Evolutionary conservation across 2,113 vertebrate genomes (phyloP).

Genomic region (Hipposideros armiger): DNA sequence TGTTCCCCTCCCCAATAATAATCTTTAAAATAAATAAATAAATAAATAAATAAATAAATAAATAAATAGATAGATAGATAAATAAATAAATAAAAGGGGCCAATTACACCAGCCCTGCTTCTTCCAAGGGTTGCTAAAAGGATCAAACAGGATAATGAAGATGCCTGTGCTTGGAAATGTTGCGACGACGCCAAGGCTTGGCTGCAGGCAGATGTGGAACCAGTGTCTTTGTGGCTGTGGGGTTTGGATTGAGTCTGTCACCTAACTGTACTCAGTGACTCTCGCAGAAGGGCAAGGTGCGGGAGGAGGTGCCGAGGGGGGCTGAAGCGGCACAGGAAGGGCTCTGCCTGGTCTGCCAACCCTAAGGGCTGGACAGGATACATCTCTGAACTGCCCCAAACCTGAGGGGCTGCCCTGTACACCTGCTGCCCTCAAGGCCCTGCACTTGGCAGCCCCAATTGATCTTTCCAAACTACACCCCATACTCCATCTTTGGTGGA

Average conservation of each 20-base stretch:
- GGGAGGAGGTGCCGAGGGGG: too few species aligned
- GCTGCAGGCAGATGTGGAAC: not conserved
- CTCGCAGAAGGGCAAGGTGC: not conserved
- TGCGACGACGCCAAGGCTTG: not conserved
- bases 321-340: not conserved
- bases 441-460: too few species aligned
- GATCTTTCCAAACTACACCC: not conserved
- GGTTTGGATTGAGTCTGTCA: not conserved
- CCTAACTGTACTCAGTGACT: too few species aligned
- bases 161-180: too few species aligned
- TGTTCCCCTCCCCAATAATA: too few species aligned
- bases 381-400: not conserved
- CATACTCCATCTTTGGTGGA: accelerated
- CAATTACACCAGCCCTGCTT: not conserved
- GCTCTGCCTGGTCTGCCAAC: not conserved
- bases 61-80: too few species aligned
- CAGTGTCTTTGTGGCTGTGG: not conserved
- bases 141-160: not conserved
- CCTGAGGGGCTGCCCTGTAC: not conserved
- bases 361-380: not conserved
- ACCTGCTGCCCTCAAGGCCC: not conserved
- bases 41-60: too few species aligned
- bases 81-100: not conserved
- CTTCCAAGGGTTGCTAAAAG: not conserved
- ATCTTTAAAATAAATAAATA: too few species aligned